phyloP scores from a whole-genome alignment of 2,113 vertebrate genomes.

The Arenaria interpres region DNA sequence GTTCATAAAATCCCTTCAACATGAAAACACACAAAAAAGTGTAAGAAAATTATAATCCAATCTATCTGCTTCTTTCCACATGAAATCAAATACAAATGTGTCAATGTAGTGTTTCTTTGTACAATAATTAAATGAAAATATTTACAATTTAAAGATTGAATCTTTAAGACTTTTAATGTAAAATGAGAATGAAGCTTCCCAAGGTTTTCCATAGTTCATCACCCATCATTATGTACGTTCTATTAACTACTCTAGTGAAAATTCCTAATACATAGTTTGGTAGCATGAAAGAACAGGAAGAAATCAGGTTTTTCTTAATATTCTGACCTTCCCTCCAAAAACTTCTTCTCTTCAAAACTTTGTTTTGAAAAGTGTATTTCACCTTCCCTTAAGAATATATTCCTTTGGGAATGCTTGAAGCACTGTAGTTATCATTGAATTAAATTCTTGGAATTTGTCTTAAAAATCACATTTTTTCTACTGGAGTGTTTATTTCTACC shows the following conservation, averaged over 20 bases:
- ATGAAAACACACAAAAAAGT: not conserved
- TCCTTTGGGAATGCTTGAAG: not conserved
- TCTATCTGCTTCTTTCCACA: not conserved
- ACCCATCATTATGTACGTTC: not conserved
- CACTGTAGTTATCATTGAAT: not conserved
- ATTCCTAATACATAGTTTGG: not conserved
- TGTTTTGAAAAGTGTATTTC: not conserved
- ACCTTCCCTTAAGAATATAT: not conserved
- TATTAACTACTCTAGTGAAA: not conserved
- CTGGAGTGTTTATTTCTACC: not conserved
- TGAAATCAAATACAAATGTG: not conserved
- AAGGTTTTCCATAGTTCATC: not conserved
- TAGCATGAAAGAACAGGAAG: not conserved
- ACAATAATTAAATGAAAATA: not conserved
- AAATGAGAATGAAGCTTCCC: not conserved
- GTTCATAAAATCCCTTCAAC: not conserved
- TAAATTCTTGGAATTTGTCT: not conserved
- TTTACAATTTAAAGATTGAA: not conserved
- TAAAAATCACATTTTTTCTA: not conserved
- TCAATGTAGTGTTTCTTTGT: not conserved
- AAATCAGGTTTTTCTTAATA: not conserved
- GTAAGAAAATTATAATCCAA: not conserved
- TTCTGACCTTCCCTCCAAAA: not conserved
- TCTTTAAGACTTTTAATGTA: not conserved
- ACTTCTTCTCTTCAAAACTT: not conserved